phyloP scores from a whole-genome alignment of 2,888 invertebrate genomes.

The Acleris laterana region DNA sequence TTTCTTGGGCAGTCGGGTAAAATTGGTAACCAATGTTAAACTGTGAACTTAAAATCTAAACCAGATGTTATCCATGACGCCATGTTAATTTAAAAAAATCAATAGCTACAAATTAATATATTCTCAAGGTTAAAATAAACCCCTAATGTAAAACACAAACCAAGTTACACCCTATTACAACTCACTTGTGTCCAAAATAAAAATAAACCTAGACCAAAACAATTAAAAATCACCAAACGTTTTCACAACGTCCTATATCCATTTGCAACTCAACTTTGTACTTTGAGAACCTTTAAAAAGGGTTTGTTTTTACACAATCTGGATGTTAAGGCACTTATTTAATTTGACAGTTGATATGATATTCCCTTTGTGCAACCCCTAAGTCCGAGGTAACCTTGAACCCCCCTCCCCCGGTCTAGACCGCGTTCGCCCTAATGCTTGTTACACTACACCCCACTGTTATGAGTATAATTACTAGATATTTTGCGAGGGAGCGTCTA shows the following conservation, averaged over 20 bases:
- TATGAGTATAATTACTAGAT: slow-evolving; percentile 12
- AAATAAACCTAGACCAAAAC: slow-evolving; percentile 15
- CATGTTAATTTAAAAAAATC: neutral
- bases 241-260: slow-evolving; percentile 1
- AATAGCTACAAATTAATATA: neutral
- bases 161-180: slow-evolving; percentile 9
- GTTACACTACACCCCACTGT: slow-evolving; percentile 6
- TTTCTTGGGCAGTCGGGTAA: no score
- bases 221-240: neutral
- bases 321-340: slow-evolving; percentile 4
- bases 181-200: slow-evolving; percentile 6
- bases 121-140: slow-evolving; percentile 1
- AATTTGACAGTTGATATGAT: slow-evolving; percentile 32
- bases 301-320: neutral
- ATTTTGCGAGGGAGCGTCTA: slow-evolving; percentile 2
- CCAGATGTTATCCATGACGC: no score
- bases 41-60: no score
- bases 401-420: slow-evolving; percentile 35
- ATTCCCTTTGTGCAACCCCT: slow-evolving; percentile 32
- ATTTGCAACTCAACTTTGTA: neutral
- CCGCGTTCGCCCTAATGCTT: slow-evolving; percentile 32
- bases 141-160: neutral
- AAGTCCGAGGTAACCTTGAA: slow-evolving; percentile 37
- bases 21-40: no score
- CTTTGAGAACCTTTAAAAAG: neutral